These are phyloP conservation scores for Habrosyne pyritoides DNA, from an alignment of 2,888 invertebrate genomes.

Conservation along the genomic window DNA sequence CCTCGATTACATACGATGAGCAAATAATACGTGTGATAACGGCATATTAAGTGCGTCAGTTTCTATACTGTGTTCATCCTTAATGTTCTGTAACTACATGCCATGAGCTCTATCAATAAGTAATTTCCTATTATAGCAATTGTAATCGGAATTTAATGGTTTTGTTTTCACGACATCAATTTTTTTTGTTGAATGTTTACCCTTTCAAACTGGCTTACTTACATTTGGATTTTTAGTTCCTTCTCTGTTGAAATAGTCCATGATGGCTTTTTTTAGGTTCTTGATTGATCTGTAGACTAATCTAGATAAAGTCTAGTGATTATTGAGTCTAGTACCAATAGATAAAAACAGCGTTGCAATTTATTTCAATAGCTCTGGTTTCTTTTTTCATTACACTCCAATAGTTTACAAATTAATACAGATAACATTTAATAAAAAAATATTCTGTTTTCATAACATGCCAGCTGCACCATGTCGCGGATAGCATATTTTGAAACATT, in stretches of 20 bases:
- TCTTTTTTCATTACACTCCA: conserved; percentile 5
- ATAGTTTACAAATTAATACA: neutral
- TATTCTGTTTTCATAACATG: conserved; percentile 6
- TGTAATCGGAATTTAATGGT: neutral
- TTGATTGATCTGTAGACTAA: too few species aligned
- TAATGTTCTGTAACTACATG: neutral
- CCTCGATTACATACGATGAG: conserved; percentile 26
- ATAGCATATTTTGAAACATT: conserved; percentile 11
- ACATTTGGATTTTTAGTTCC: too few species aligned
- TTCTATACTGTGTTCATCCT: neutral
- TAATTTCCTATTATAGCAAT: neutral
- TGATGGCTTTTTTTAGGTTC: too few species aligned
- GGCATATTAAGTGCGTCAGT: neutral
- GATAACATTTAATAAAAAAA: conserved; percentile 6
- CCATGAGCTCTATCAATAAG: neutral
- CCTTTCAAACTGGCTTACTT: too few species aligned
- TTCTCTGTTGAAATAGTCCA: too few species aligned
- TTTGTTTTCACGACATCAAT: neutral
- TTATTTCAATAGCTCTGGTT: neutral
- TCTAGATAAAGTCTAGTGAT: too few species aligned
- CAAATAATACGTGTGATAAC: conserved; percentile 13
- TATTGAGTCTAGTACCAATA: too few species aligned
- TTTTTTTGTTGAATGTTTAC: too few species aligned
- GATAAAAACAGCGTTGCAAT: neutral
- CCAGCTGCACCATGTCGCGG: conserved; percentile 8